Percentiles rank a stretch among this genome's conserved stretches.
phyloP scores from a whole-genome alignment of 2,113 vertebrate species.

The Opisthocomus hoazin region DNA sequence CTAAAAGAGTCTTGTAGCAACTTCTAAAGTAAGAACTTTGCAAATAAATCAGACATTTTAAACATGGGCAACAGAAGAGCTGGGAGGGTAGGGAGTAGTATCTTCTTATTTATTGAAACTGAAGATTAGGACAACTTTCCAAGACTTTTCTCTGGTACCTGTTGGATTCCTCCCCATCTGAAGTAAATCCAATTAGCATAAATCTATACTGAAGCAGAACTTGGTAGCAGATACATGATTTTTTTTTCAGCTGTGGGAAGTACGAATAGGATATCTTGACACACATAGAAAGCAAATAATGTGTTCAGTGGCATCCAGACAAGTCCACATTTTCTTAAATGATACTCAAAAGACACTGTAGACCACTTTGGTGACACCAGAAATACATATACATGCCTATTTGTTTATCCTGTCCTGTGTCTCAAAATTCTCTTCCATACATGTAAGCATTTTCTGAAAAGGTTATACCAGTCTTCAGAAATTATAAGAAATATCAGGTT shows the following conservation, averaged over 20 bases:
- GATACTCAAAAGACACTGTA: background rate
- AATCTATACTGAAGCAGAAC: background rate
- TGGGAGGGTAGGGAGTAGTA: rapidly evolving
- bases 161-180: background rate
- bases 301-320: background rate
- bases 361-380: background rate
- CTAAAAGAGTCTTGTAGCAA: background rate
- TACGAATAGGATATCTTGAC: background rate
- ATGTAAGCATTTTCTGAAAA: background rate
- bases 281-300: background rate
- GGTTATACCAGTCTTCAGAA: background rate
- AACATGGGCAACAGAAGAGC: background rate
- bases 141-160: background rate
- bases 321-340: background rate
- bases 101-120: background rate
- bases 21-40: background rate
- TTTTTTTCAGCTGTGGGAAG: background rate
- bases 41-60: background rate
- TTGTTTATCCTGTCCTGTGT: background rate
- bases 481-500: background rate
- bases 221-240: background rate
- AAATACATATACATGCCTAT: background rate
- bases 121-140: background rate
- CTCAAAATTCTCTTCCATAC: background rate
- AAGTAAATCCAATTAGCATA: background rate